Evolutionary conservation across 2,888 invertebrate genomes (phyloP).

Genomic region (Abrostola tripartita): DNA sequence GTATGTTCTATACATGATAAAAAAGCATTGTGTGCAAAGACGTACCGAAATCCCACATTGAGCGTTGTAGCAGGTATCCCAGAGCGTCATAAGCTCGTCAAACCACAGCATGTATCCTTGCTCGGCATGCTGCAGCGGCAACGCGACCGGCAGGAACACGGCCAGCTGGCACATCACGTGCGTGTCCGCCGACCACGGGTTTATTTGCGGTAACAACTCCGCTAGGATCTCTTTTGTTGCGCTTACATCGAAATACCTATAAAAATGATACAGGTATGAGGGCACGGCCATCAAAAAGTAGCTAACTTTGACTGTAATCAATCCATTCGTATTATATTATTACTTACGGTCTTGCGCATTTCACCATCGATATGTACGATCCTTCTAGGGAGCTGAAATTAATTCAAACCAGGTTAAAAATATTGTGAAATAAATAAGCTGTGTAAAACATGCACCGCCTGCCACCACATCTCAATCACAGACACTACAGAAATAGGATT

Average conservation of each 20-base stretch:
- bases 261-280: constrained; percentile 35
- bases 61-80: constrained; percentile 93
- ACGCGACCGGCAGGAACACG: constrained; percentile 93
- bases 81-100: constrained; percentile 92
- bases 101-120: constrained; percentile 94
- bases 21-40: constrained; percentile 6
- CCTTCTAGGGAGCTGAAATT: constrained; percentile 80
- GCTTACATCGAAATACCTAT: constrained; percentile 91
- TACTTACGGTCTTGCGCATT: constrained; percentile 86
- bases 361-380: constrained; percentile 79
- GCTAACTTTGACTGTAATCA: background rate
- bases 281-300: background rate
- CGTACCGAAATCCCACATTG: constrained; percentile 89
- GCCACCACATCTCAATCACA: constrained; percentile 46
- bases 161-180: constrained; percentile 90
- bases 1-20: background rate
- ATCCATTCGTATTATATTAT: background rate
- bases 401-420: constrained; percentile 27
- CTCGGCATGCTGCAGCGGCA: constrained; percentile 89
- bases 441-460: constrained; percentile 50
- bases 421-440: constrained; percentile 16
- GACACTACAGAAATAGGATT: constrained; percentile 42
- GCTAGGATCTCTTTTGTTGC: constrained; percentile 96
- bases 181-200: constrained; percentile 90
- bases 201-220: constrained; percentile 93